Percentiles rank a stretch among this genome's conserved stretches.
phyloP scores from a whole-genome alignment of 2,888 invertebrate genomes.

The Cheilosia soror region DNA sequence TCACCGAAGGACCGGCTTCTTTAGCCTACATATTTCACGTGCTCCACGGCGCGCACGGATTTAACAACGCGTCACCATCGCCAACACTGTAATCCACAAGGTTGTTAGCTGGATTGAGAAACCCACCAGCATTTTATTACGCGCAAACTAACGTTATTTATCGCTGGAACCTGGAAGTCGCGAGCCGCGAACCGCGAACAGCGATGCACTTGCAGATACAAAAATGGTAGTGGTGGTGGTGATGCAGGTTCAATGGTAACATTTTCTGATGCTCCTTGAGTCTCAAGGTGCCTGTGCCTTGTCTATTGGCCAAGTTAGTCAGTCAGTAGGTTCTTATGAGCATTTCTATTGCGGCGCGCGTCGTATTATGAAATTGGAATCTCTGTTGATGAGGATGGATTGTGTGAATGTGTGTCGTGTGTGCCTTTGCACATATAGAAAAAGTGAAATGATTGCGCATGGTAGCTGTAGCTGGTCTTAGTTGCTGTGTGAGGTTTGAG shows the following conservation, averaged over 20 bases:
- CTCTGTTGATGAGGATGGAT: constrained; percentile 17
- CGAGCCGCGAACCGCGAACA: not conserved
- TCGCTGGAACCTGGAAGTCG: constrained; percentile 4
- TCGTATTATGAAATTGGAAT: constrained; percentile 65
- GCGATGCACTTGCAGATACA: constrained; percentile 17
- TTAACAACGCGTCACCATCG: not conserved
- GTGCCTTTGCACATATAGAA: constrained; percentile 8
- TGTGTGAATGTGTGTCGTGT: not conserved
- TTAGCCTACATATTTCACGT: constrained; percentile 57
- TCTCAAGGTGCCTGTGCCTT: constrained; percentile 3
- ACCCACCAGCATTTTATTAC: constrained; percentile 35
- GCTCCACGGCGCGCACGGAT: not conserved
- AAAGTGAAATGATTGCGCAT: constrained; percentile 64
- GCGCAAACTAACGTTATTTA: constrained; percentile 66
- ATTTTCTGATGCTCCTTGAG: constrained; percentile 8
- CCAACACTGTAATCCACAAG: constrained; percentile 40
- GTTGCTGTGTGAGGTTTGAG: constrained; percentile 22
- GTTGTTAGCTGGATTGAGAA: constrained; percentile 45
- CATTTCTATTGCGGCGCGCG: constrained; percentile 1
- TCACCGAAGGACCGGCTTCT: constrained; percentile 56
- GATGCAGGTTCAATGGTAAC: constrained; percentile 57
- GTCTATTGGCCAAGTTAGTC: constrained; percentile 34
- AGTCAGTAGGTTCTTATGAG: constrained; percentile 64
- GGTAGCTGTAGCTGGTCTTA: not conserved
- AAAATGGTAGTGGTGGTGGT: constrained; percentile 19